Percentiles rank a stretch among this genome's conserved stretches.
Evolutionary conservation across 2,888 invertebrate genomes (phyloP).

Genomic region (Mechanitis messenoides): DNA sequence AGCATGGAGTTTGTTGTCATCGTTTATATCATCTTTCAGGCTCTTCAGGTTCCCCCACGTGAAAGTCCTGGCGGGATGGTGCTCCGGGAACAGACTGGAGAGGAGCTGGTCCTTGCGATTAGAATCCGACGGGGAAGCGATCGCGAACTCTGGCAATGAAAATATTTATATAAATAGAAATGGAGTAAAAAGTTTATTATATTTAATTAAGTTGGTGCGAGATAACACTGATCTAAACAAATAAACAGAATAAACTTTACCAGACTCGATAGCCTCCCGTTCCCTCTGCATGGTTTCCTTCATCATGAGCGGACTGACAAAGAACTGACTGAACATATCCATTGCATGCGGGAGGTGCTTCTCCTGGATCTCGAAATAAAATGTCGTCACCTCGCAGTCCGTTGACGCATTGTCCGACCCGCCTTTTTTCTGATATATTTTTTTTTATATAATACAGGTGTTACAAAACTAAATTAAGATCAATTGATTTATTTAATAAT

Average conservation of each 20-base stretch:
- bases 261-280: constrained; percentile 91
- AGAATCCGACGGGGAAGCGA: constrained; percentile 84
- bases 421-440: constrained; percentile 79
- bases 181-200: neutral
- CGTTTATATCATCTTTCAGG: constrained; percentile 79
- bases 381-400: constrained; percentile 90
- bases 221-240: too few relatives aligned
- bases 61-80: constrained; percentile 86
- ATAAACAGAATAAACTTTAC: constrained; percentile 48
- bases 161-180: neutral
- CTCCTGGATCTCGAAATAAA: constrained; percentile 92
- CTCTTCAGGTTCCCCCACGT: constrained; percentile 90
- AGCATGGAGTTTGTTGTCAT: constrained; percentile 80
- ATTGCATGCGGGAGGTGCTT: constrained; percentile 84
- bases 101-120: constrained; percentile 87
- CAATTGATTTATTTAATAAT: neutral
- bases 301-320: constrained; percentile 90
- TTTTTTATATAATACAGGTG: neutral
- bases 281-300: constrained; percentile 91
- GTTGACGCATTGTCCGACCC: constrained; percentile 93
- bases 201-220: too few relatives aligned
- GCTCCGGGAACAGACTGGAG: constrained; percentile 79
- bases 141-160: constrained; percentile 82
- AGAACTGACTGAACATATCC: constrained; percentile 92
- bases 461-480: neutral